Evolutionary conservation across 2,113 vertebrate species (phyloP), one percentile per base, ranked within the genome.

Genomic region (Nyctibius bracteatus): DNA sequence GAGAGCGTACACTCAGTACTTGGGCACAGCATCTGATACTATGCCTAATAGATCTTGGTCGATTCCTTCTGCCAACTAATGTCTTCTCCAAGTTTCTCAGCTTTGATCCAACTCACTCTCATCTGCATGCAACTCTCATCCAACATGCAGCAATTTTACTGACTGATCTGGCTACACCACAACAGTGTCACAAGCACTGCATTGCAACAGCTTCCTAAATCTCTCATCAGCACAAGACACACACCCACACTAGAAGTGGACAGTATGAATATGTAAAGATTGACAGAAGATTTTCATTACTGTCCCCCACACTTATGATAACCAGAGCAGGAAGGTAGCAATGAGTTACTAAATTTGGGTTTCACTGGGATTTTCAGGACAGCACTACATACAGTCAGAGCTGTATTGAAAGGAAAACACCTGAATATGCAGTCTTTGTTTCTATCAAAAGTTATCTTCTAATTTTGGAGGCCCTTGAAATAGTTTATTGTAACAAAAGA

Each of bases 211-310:
- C 52, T 75, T 57, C 77, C 41, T 47, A 84, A 54, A 57, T 17
- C 52, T 47, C 52, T 19, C 59, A 31, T 28, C 58, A 70, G 33
- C n/a, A 71, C 30, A 35, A 31, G 57, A 31, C 24, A 54, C 3
- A 10, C 10, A 52, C 55, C 33, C 24, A 14, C 20, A 10, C 6
- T 15, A 58, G 3, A 37, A 27, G 7, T 10, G 14, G 14, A 44
- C 7, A 35, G 23, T 33, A 70, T 0, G 0, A 58, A n/a, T 24
- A 66, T 0, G 4, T 22, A n/a, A 73, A 74, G 46, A 54, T 1
- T 31, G 30, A 57, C 9, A 58, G 41, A 75, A 47, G n/a, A 62
- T 24, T 39, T 78, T 18, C n/a, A 67, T 28, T 51, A n/a, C 14
- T 78, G 5, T 49, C 27, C 6, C 28, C 10, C 37, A 44, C 7